These are phyloP conservation scores for Dascillus cervinus DNA, from an alignment of 2,888 invertebrate genomes.

Conservation along the genomic window DNA sequence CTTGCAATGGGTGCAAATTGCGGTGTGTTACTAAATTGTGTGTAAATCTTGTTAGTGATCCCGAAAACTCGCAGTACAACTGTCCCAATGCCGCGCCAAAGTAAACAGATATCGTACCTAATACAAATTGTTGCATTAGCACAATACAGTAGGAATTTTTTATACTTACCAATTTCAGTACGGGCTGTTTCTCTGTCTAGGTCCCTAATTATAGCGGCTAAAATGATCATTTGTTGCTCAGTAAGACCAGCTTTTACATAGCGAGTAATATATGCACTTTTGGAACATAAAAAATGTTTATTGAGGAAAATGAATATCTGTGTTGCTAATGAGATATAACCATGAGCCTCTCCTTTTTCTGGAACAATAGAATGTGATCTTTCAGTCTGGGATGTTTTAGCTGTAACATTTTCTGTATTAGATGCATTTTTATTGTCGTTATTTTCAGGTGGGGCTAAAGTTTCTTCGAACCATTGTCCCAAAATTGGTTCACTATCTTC, in stretches of 20 bases:
- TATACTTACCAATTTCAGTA: constrained; percentile 58
- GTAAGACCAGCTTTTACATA: constrained; percentile 66
- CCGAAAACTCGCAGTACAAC: constrained; percentile 67
- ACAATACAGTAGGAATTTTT: not conserved
- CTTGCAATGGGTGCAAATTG: constrained; percentile 61
- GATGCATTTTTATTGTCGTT: constrained; percentile 50
- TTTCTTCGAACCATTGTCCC: constrained; percentile 93
- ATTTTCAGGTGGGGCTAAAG: constrained; percentile 72
- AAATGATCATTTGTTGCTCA: constrained; percentile 82
- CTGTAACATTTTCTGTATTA: constrained; percentile 46
- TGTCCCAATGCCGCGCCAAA: constrained; percentile 65
- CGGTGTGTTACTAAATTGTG: constrained; percentile 71
- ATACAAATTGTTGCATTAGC: constrained; percentile 2
- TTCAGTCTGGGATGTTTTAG: constrained; percentile 46
- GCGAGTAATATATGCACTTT: constrained; percentile 57
- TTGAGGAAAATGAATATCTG: constrained; percentile 82
- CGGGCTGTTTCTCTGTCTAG: constrained; percentile 83
- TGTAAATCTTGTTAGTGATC: constrained; percentile 69
- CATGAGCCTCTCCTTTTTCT: constrained; percentile 72
- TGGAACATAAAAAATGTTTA: constrained; percentile 68
- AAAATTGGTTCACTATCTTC: constrained; percentile 77
- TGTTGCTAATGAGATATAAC: constrained; percentile 78
- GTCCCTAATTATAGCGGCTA: constrained; percentile 84
- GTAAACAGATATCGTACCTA: constrained; percentile 65
- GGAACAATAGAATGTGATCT: constrained; percentile 54